Percentiles rank a stretch among this genome's conserved stretches.
These are phyloP conservation scores for Lagopus muta DNA, from an alignment of 2,113 vertebrate species.

Conservation along the genomic window DNA sequence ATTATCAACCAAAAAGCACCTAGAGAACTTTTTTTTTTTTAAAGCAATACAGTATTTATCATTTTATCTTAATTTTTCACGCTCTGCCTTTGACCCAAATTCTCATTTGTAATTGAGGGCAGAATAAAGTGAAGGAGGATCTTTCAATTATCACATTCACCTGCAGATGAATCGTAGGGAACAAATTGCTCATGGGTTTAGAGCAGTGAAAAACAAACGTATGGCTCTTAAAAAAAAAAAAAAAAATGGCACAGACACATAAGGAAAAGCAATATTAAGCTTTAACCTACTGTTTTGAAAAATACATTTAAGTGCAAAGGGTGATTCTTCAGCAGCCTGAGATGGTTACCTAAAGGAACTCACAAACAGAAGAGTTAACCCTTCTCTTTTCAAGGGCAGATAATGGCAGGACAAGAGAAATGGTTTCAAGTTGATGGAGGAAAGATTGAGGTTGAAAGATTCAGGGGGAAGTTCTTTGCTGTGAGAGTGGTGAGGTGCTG, in stretches of 20 bases:
- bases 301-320: not conserved
- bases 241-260: not conserved
- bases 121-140: not conserved
- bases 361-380: too few relatives aligned
- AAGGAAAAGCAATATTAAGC: not conserved
- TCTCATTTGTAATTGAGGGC: not conserved
- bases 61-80: not conserved
- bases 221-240: not conserved
- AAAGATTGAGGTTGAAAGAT: too few relatives aligned
- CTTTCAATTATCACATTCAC: not conserved
- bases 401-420: too few relatives aligned
- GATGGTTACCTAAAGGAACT: too few relatives aligned
- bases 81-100: not conserved
- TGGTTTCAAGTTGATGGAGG: too few relatives aligned
- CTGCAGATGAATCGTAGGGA: not conserved
- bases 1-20: not conserved
- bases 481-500: too few relatives aligned
- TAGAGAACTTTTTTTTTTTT: not conserved
- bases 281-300: not conserved
- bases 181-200: not conserved
- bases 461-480: too few relatives aligned
- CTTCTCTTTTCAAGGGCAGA: too few relatives aligned
- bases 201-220: not conserved
- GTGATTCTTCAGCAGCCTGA: not conserved
- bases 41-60: not conserved